Conservation (phyloP, 30 jellyfish, hydroid and myxozoan species). For the Hydractinia echinata region DNA sequence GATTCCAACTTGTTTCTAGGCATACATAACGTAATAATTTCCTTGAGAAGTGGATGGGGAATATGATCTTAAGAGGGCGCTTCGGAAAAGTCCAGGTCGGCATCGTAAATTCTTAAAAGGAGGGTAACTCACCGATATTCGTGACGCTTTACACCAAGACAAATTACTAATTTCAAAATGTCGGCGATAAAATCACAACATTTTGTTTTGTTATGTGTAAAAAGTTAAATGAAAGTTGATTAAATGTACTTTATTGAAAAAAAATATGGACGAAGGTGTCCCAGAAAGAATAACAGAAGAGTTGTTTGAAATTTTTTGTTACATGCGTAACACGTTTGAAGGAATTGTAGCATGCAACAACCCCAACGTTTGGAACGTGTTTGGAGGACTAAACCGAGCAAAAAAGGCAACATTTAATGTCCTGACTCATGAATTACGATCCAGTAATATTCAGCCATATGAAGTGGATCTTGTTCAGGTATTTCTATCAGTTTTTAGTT, state of each 20-base stretch:
- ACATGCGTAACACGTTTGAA: constrained; percentile 52
- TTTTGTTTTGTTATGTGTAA: not conserved
- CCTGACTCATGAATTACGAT: constrained; percentile 42
- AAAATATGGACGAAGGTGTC: constrained; percentile 5
- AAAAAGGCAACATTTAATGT: constrained; percentile 41
- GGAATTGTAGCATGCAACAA: constrained; percentile 73
- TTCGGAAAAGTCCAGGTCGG: too few relatives aligned
- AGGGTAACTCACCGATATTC: not conserved
- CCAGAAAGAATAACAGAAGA: constrained; percentile 25
- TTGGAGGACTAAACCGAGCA: constrained; percentile 76
- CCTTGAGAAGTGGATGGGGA: not conserved
- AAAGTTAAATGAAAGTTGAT: too few relatives aligned
- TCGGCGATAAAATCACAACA: constrained; percentile 14
- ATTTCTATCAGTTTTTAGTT: too few relatives aligned
- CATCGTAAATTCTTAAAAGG: too few relatives aligned
- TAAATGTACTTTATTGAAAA: too few relatives aligned
- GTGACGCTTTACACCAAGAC: not conserved
- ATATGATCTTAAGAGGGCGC: not conserved
- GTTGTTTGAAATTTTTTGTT: constrained; percentile 11
- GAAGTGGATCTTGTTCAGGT: too few relatives aligned
- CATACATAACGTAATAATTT: not conserved
- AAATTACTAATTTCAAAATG: not conserved
- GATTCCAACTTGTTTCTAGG: too few relatives aligned
- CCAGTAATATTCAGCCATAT: not conserved
- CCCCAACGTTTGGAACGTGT: constrained; percentile 74